Conservation (phyloP, 2,888 invertebrate species). For the Carcina quercana region DNA sequence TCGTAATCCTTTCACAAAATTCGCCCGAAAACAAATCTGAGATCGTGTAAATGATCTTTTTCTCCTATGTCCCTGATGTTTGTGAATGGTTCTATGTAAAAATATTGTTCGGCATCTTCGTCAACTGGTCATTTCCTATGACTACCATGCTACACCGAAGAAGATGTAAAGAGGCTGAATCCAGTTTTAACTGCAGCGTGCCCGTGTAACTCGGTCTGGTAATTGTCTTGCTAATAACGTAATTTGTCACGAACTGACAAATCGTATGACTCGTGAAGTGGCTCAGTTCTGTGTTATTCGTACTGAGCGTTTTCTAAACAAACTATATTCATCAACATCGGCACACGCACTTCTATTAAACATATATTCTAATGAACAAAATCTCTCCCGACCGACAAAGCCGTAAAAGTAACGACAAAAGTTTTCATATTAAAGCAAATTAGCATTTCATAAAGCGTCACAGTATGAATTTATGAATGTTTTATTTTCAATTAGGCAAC, state of each 20-base stretch:
- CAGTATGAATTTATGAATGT: conserved; percentile 1
- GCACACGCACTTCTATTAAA: no score
- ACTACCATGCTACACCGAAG: conserved; percentile 34
- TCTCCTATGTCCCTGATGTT: no score
- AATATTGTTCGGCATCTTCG: no score
- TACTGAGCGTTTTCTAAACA: no score
- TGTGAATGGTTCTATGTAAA: no score
- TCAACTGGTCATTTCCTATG: conserved; percentile 59
- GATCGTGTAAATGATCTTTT: no score
- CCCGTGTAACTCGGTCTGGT: conserved; percentile 29
- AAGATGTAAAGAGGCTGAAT: conserved; percentile 40
- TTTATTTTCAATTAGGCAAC: conserved; percentile 11
- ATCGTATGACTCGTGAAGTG: neutral
- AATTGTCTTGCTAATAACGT: conserved; percentile 29
- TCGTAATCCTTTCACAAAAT: no score
- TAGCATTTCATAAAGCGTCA: conserved; percentile 1
- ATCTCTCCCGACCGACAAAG: no score
- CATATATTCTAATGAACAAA: no score
- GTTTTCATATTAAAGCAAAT: conserved; percentile 1
- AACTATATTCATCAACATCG: no score
- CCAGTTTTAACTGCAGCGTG: conserved; percentile 48
- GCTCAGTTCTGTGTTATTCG: no score
- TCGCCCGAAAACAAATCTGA: no score
- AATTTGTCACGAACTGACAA: neutral
- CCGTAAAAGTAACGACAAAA: neutral